phyloP scores from a whole-genome alignment of 2,888 invertebrate species.

The Galerucella calmariensis region DNA sequence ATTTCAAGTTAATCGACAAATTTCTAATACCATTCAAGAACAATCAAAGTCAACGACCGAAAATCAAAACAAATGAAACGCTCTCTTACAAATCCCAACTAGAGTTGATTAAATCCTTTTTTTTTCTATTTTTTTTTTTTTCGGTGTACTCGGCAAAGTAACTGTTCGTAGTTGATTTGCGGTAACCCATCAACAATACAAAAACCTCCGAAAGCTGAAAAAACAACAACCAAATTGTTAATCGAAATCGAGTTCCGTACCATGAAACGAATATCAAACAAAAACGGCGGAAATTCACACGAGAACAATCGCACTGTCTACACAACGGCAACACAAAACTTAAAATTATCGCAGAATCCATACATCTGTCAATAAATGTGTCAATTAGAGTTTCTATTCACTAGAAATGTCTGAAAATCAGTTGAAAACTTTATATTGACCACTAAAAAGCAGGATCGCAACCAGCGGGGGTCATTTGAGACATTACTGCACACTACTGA shows the following conservation, averaged over 20 bases:
- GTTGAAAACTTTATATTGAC: no score
- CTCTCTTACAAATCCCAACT: not conserved
- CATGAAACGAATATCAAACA: conserved; percentile 9
- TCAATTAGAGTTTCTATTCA: not conserved
- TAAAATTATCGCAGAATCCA: not conserved
- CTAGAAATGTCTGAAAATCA: no score
- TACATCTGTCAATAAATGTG: not conserved
- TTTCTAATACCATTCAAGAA: no score
- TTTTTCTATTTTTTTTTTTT: not conserved
- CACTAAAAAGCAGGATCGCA: no score
- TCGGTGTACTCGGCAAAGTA: conserved; percentile 7
- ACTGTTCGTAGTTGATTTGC: conserved; percentile 13
- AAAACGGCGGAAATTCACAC: conserved; percentile 19
- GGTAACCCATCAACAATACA: conserved; percentile 1
- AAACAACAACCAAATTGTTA: not conserved
- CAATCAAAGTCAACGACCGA: not conserved
- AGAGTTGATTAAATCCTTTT: conserved; percentile 7
- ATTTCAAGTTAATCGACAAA: no score
- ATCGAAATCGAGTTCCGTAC: conserved; percentile 14
- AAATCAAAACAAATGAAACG: conserved; percentile 19
- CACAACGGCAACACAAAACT: not conserved
- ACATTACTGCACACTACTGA: no score
- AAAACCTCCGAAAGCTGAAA: not conserved
- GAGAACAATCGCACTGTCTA: not conserved
- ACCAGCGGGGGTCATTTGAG: no score